phyloP scores from a whole-genome alignment of 2,888 invertebrate species.

The Amphipoea lucens region DNA sequence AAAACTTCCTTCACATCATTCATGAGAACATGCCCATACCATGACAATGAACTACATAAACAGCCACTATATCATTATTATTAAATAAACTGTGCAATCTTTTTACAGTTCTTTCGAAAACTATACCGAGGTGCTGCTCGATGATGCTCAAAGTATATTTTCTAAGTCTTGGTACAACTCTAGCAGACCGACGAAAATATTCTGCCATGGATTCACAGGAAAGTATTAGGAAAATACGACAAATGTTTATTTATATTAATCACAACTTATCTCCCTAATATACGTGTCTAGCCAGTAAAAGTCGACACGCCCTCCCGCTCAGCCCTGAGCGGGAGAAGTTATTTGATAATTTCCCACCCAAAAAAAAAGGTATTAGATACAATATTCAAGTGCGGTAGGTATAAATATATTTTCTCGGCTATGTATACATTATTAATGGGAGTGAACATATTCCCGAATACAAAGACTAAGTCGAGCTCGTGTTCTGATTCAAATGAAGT shows the following conservation, averaged over 20 bases:
- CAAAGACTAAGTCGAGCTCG: neutral
- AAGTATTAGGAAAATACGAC: slow-evolving; percentile 43
- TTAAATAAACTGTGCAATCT: neutral
- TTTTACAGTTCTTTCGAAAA: slow-evolving; percentile 78
- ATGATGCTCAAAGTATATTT: slow-evolving; percentile 75
- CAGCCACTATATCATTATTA: neutral
- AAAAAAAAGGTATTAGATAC: neutral
- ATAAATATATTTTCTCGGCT: neutral
- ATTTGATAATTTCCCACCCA: too few relatives aligned
- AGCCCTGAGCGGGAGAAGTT: too few relatives aligned
- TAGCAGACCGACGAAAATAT: slow-evolving; percentile 75
- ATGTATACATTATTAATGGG: neutral
- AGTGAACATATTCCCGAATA: neutral
- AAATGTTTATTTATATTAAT: neutral
- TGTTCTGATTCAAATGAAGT: neutral
- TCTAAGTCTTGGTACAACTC: slow-evolving; percentile 77
- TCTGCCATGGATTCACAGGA: slow-evolving; percentile 84
- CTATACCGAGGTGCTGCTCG: slow-evolving; percentile 77
- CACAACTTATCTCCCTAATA: neutral
- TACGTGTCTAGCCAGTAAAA: neutral
- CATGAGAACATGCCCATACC: neutral
- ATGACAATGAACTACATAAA: neutral
- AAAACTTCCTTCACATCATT: neutral
- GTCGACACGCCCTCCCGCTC: too few relatives aligned
- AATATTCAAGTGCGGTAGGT: neutral